phyloP scores from a whole-genome alignment of 2,113 vertebrate genomes.

The Crotalus helleri region DNA sequence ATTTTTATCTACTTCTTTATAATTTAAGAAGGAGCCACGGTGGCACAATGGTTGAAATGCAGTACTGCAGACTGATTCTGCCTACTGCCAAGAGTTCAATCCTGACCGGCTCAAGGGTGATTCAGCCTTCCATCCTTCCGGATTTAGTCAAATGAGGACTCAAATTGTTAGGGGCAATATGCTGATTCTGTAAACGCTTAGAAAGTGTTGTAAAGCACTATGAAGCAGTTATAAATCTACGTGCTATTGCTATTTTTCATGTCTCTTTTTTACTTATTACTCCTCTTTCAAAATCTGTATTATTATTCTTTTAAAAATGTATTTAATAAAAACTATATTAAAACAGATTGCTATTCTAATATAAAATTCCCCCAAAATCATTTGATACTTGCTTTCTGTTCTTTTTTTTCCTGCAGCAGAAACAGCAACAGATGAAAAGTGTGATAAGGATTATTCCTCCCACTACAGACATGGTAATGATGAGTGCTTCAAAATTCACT shows the following conservation, averaged over 20 bases:
- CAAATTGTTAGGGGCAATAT: too few relatives aligned
- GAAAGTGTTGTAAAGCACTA: too few relatives aligned
- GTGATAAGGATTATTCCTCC: conserved; percentile 78
- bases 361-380: not conserved
- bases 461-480: conserved; percentile 84
- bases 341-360: not conserved
- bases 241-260: not conserved
- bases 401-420: conserved; percentile 81
- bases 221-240: not conserved
- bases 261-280: not conserved
- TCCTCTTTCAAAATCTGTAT: not conserved
- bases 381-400: conserved; percentile 70
- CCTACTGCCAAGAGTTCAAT: too few relatives aligned
- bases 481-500: conserved; percentile 95
- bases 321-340: not conserved
- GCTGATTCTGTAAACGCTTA: too few relatives aligned
- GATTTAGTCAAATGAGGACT: too few relatives aligned
- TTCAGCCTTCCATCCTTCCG: too few relatives aligned
- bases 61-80: too few relatives aligned
- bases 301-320: not conserved
- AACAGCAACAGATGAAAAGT: conserved; percentile 82
- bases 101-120: too few relatives aligned
- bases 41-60: not conserved
- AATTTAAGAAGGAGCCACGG: not conserved
- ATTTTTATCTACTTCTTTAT: not conserved